Conservation (phyloP, 2,888 invertebrate species). For the Lasiommata megera region DNA sequence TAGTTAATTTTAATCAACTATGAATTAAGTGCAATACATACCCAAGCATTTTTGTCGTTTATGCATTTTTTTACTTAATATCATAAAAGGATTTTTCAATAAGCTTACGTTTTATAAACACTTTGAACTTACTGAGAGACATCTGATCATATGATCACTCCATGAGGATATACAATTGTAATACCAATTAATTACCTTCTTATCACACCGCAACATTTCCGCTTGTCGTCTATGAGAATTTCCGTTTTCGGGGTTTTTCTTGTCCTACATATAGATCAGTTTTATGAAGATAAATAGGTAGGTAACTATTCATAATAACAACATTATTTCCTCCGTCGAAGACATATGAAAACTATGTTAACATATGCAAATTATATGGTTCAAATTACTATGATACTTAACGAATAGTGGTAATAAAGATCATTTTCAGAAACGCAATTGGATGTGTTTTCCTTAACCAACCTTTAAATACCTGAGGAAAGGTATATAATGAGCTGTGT, state of each 20-base stretch:
- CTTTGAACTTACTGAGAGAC: no score
- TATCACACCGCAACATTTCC: no score
- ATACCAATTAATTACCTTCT: no score
- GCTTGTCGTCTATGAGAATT: background rate
- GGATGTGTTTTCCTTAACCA: background rate
- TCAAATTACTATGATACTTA: background rate
- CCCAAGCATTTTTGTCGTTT: no score
- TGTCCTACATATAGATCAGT: background rate
- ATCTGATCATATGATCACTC: no score
- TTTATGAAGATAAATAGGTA: background rate
- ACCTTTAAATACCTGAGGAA: background rate
- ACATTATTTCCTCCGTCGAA: background rate
- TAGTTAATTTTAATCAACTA: no score
- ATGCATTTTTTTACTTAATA: no score
- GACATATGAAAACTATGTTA: background rate
- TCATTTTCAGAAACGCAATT: background rate
- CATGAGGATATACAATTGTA: no score
- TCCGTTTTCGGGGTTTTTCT: background rate
- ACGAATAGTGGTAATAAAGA: background rate
- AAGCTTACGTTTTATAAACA: no score
- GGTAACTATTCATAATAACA: background rate
- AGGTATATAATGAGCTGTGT: background rate
- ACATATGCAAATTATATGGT: background rate
- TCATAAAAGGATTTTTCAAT: no score
- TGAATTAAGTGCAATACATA: no score